Base-by-base conservation (phyloP, 2,113 vertebrate genomes). In the Aepyceros melampus region DNA sequence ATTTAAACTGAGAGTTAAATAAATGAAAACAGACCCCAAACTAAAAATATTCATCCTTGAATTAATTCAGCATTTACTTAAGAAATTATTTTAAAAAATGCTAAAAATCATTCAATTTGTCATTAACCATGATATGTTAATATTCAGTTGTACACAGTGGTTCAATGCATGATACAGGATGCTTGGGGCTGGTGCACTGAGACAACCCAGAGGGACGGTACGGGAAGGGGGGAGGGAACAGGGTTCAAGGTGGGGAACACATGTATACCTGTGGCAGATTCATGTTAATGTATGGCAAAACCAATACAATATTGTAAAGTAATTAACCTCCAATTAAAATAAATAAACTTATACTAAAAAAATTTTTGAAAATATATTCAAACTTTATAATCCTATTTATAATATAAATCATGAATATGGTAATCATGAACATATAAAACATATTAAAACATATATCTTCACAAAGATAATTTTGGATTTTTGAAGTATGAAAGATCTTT, bases 201-300 rank as follows among this genome's bases (percentile, higher is more conserved):
- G 23, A 58, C 0, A 0, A 58, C 56, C 10, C 56, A 58, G 56
- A 58, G 56, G 25, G 56, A 11, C 12, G 56, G 56, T 58, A 58
- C 0, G 0, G 56, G 10, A 4, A 58, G 56, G 56, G 56, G 27
- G 3, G 56, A 25, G 9, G 55, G 1, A 25, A 23, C 9, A 9
- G 3, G 9, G 0, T 56, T 25, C 55, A 56, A 23, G 55, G 25
- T 56, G 23, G 23, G 55, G 25, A 58, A 58, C 56, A 58, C 2
- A 0, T 27, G 25, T 58, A 12, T 27, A 27, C 56, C 56, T 27
- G 56, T 5, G 10, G 56, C 0, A 1, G 56, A 58, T 58, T 58
- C 56, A 58, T 27, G 56, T 27, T 5, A 10, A 58, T 58, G 56
- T 27, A 25, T 27, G 56, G 27, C 56, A 58, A 58, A 58, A 58